Evolutionary conservation across 2,113 vertebrate genomes (phyloP).

Genomic region (Vulpes lagopus): DNA sequence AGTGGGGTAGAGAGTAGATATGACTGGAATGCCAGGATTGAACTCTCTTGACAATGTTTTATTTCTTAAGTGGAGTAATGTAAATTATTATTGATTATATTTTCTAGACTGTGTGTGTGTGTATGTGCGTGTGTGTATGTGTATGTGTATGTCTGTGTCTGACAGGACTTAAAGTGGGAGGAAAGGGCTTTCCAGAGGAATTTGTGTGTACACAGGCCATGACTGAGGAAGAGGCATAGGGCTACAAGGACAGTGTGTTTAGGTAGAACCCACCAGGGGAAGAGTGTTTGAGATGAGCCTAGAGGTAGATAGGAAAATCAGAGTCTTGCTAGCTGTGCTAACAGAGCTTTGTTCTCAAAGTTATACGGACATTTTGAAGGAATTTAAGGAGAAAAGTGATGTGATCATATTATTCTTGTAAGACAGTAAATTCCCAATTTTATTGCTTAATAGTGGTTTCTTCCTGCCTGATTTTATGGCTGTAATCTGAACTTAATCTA

Average conservation of each 20-base stretch:
- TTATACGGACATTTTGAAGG: not conserved
- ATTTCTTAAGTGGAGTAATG: not conserved
- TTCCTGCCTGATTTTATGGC: not conserved
- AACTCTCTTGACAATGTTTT: not conserved
- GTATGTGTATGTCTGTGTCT: not conserved
- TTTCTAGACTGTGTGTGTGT: not conserved
- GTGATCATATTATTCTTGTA: not conserved
- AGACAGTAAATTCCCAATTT: not conserved
- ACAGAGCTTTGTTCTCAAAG: not conserved
- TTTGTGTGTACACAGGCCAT: not conserved
- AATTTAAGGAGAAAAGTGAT: not conserved
- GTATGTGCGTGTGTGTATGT: not conserved
- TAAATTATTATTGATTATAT: not conserved
- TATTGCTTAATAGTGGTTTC: not conserved
- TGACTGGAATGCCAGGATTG: not conserved
- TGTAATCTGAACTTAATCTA: not conserved
- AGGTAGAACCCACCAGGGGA: fast-evolving
- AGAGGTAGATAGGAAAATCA: not conserved
- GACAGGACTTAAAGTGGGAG: not conserved
- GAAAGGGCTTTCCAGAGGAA: not conserved
- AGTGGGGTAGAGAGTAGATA: not conserved
- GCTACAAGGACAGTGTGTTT: not conserved
- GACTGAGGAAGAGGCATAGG: not conserved
- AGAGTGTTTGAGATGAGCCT: not conserved
- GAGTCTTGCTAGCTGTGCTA: not conserved